Base-by-base conservation (phyloP, 1,140 invertebrate species). In the Drosophila nannoptera region DNA sequence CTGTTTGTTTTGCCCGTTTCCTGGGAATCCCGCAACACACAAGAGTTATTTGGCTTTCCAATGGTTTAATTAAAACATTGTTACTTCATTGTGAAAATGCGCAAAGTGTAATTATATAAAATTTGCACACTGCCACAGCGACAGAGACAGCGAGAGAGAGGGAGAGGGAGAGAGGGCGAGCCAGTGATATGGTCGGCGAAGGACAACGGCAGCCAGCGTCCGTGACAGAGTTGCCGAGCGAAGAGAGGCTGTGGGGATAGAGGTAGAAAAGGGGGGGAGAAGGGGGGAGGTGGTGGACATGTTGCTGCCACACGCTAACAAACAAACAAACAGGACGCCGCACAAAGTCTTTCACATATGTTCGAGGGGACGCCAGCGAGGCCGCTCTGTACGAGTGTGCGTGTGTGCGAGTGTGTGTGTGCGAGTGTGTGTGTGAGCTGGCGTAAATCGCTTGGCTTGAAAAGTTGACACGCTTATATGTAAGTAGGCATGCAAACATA, bases 31-130 rank as follows among this genome's bases (percentile, higher is more conserved):
- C 81, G 54, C 55, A 64, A 86, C 69, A 76, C 80, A 81, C 70
- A 69, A 77, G 81, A 84, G 81, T 84, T 84, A 84, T 84, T 84
- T 86, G 81, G 81, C 77, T 77, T 80, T 84, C 73, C 73, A 84
- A 84, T 81, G 81, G 81, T 84, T 84, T 84, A 84, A 84, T 84
- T 84, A 84, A 84, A 84, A 84, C 81, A 84, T 84, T 84, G 81
- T 84, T 86, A 84, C 81, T 84, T 84, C 81, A 84, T 84, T 84
- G 81, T 86, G 81, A 80, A 84, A 84, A 84, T 84, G 77, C 77
- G 81, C 73, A 84, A 80, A 84, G 81, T 81, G 81, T 84, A 84
- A 84, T 84, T 84, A 84, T 84, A 84, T 86, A 84, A 84, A 83
- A 77, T 80, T 84, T 84, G 69, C 70, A 74, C 70, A 74, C 73